Base-by-base conservation (phyloP, 2,888 invertebrate species). In the Polyommatus iphigenia region DNA sequence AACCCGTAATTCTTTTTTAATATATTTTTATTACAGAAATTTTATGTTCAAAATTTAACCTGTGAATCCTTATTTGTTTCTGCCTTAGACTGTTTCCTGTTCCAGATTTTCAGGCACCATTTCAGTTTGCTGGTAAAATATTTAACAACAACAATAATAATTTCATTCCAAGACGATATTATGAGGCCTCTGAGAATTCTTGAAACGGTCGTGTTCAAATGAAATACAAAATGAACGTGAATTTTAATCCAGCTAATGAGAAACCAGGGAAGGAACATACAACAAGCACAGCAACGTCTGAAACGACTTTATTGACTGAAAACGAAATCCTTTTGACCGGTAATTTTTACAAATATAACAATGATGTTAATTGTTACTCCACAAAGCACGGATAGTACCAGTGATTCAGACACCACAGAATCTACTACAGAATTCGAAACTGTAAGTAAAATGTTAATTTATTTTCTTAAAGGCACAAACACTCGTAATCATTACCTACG, bases 381-480 rank as follows among this genome's bases (percentile, higher is more conserved):
- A 29, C 67, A 29, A 15, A 32, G 10, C 15, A 32, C 2, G 29
- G 67, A 32, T 32, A 7, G 15, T 15, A 32, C 67, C 15, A 6
- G 24, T 67, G 67, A 67, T 67, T 29, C 29, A 18, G 67, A 6
- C 29, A 67, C 67, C 29, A 67, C 41, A 10, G 73, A 46, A 46
- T 73, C 73, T 5, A 73, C 73, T 6, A 73, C 73, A 5, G 73
- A 73, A 73, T 73, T 46, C 18, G 73, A 73, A 73, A 73, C 73
- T 20, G 73, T 73, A 46, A 73, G 73, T 73, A 20, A 18, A 13
- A 10, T 20, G 15, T 32, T 6, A 0, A 67, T 67, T 67, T 3
- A 29, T 29, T 32, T 29, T 13, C 24, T 24, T 24, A 10, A 13
- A 18, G 50, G 3, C 0, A 15, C 50, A 50, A 50, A 50, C 10